phyloP scores from a whole-genome alignment of 2,113 vertebrate species.

The Saimiri boliviensis region DNA sequence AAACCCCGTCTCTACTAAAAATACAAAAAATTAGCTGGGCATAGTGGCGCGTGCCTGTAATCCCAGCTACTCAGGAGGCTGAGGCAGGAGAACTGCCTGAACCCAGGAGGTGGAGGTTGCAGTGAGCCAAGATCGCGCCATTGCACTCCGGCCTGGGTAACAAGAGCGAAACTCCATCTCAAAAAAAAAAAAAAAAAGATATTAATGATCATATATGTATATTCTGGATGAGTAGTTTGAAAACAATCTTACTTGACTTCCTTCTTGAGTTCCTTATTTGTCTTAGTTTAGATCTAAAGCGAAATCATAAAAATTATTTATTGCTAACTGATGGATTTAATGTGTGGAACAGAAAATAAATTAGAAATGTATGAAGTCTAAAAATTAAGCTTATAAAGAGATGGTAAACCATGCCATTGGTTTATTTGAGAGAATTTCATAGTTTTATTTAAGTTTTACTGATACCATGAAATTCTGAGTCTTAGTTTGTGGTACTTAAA shows the following conservation, averaged over 20 bases:
- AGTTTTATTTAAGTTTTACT: conserved; percentile 39
- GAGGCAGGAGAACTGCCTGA: too few species aligned
- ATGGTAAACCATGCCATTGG: conserved; percentile 17
- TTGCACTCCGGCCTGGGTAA: too few species aligned
- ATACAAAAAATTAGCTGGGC: too few species aligned
- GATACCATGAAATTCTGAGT: conserved; percentile 13
- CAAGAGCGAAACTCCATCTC: too few species aligned
- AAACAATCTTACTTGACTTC: conserved; percentile 46
- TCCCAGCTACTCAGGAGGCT: too few species aligned
- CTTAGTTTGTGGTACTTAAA: background rate
- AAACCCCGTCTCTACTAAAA: too few species aligned
- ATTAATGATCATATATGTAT: background rate
- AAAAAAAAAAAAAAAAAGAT: too few species aligned
- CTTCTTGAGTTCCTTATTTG: conserved; percentile 55
- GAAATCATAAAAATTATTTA: conserved; percentile 61
- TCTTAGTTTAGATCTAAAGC: conserved; percentile 62
- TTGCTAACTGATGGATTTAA: conserved; percentile 54
- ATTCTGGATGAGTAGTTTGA: background rate
- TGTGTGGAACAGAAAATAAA: conserved; percentile 57
- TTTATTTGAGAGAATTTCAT: conserved; percentile 32
- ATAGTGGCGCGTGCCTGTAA: too few species aligned
- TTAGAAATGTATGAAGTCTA: conserved; percentile 58
- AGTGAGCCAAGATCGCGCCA: too few species aligned
- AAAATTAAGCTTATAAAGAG: conserved; percentile 21
- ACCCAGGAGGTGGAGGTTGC: too few species aligned